Evolutionary conservation across 2,113 vertebrate genomes (phyloP).

Genomic region (Prionailurus viverrinus): DNA sequence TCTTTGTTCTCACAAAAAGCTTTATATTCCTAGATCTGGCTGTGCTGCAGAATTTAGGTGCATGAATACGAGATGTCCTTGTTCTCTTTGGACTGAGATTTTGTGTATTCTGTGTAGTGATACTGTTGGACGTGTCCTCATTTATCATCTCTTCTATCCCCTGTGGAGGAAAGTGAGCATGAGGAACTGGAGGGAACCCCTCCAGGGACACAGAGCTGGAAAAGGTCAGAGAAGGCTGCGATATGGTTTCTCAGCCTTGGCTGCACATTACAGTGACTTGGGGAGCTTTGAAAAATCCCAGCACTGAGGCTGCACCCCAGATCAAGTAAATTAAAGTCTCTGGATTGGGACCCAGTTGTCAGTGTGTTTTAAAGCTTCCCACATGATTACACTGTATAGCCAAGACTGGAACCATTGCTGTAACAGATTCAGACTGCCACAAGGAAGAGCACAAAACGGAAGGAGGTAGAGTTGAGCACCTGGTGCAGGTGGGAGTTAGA

Average conservation of each 20-base stretch:
- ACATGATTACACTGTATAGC: not conserved
- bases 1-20: slow-evolving; percentile 52
- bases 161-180: not conserved
- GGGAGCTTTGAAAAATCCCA: slow-evolving; percentile 10
- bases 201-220: slow-evolving; percentile 17
- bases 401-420: not conserved
- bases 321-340: slow-evolving; percentile 21
- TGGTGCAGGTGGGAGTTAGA: not conserved
- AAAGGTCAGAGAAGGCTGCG: not conserved
- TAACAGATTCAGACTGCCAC: not conserved
- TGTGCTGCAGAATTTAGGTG: not conserved
- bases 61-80: not conserved
- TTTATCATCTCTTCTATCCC: slow-evolving; percentile 46
- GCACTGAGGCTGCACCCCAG: not conserved
- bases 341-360: not conserved
- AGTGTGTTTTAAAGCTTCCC: not conserved
- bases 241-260: not conserved
- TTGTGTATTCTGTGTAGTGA: not conserved
- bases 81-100: slow-evolving; percentile 41
- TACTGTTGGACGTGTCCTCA: not conserved
- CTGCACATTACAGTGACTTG: not conserved
- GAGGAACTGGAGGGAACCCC: slow-evolving; percentile 17
- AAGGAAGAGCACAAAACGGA: not conserved
- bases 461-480: not conserved
- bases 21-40: slow-evolving; percentile 29